Conservation (phyloP, 2,113 vertebrate species). For the Phrynocephalus versicolor region DNA sequence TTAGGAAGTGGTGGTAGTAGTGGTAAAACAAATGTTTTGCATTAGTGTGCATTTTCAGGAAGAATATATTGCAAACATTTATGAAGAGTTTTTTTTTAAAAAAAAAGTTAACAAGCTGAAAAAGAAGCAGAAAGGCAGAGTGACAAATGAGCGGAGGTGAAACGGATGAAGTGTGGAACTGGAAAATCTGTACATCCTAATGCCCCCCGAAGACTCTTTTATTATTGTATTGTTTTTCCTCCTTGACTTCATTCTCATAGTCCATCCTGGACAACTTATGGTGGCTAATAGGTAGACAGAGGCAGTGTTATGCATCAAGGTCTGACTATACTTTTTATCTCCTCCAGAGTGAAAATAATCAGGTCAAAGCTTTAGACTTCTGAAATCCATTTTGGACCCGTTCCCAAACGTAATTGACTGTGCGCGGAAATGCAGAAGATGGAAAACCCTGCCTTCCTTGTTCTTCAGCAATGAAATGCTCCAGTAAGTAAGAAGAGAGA, state of each 20-base stretch:
- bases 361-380: not conserved
- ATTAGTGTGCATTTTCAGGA: no score
- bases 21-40: no score
- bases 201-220: not conserved
- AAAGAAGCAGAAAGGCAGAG: no score
- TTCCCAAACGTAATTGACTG: not conserved
- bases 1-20: no score
- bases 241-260: no score
- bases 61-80: no score
- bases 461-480: not conserved
- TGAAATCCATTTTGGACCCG: not conserved
- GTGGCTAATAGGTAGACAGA: no score
- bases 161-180: not conserved
- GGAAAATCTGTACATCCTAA: not conserved
- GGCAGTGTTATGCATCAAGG: not conserved
- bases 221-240: no score
- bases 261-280: not conserved
- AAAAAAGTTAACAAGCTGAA: no score
- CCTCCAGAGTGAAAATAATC: not conserved
- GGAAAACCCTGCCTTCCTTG: not conserved
- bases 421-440: not conserved
- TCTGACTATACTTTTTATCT: no score
- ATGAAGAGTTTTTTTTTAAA: no score
- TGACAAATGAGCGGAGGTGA: not conserved
- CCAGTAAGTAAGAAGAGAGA: constrained; percentile 6